phyloP scores from a whole-genome alignment of 2,797 vertebrate genomes.

The Adrianichthys oophorus region DNA sequence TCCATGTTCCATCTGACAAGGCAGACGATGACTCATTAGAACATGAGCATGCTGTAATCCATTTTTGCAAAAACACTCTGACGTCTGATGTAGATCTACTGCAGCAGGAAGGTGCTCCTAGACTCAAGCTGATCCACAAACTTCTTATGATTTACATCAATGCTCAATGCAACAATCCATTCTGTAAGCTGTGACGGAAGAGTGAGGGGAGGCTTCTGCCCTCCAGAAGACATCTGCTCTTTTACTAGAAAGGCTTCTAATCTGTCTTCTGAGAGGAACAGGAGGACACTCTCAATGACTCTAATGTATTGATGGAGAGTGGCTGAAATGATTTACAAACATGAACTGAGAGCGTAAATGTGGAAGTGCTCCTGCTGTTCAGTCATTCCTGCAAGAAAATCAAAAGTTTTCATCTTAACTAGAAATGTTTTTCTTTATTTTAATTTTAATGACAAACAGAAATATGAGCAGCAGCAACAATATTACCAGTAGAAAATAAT shows the following conservation, averaged over 20 bases:
- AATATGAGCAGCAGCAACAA: too few species aligned
- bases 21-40: constrained; percentile 42
- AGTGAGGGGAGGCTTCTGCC: not conserved
- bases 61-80: constrained; percentile 22
- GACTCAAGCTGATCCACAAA: constrained; percentile 5
- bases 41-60: constrained; percentile 23
- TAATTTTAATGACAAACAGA: too few species aligned
- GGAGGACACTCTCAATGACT: constrained; percentile 6
- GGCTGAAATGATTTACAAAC: too few species aligned
- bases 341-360: too few species aligned
- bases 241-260: constrained; percentile 8
- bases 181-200: constrained; percentile 4
- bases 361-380: too few species aligned
- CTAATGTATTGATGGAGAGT: too few species aligned
- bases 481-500: too few species aligned
- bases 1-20: constrained; percentile 73
- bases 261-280: constrained; percentile 23
- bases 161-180: constrained; percentile 6
- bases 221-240: constrained; percentile 7
- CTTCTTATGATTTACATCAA: constrained; percentile 13
- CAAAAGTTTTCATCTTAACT: too few species aligned
- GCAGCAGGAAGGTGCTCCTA: constrained; percentile 1
- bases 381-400: too few species aligned
- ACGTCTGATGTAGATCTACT: constrained; percentile 23
- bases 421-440: too few species aligned